These are phyloP conservation scores for Dromas ardeola DNA, from an alignment of 2,113 vertebrate genomes.

Conservation along the genomic window DNA sequence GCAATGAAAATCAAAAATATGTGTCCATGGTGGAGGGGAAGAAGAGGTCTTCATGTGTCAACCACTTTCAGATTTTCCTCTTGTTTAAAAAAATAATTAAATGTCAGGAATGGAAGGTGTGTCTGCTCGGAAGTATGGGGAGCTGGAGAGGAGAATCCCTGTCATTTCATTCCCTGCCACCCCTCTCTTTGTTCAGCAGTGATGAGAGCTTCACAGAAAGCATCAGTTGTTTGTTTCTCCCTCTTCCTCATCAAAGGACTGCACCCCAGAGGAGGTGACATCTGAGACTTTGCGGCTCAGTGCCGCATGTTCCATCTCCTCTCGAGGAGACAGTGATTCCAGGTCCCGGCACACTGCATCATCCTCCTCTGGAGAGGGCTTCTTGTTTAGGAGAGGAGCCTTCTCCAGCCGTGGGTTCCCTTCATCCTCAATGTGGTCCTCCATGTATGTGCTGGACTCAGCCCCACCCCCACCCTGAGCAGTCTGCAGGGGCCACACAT, in stretches of 20 bases:
- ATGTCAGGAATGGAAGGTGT: constrained; percentile 42
- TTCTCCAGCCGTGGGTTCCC: constrained; percentile 83
- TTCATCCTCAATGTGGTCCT: constrained; percentile 82
- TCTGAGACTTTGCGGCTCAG: constrained; percentile 91
- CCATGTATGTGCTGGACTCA: constrained; percentile 79
- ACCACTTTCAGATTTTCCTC: constrained; percentile 25
- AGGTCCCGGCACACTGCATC: constrained; percentile 89
- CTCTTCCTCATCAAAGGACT: constrained; percentile 90
- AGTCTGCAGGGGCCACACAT: constrained; percentile 86
- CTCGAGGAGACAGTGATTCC: constrained; percentile 87
- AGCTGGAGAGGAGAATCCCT: constrained; percentile 58
- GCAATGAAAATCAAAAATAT: constrained; percentile 26
- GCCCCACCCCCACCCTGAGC: constrained; percentile 58
- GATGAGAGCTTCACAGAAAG: constrained; percentile 41
- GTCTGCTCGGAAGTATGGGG: constrained; percentile 11
- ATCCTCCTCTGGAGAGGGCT: constrained; percentile 84
- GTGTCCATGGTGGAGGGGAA: background rate
- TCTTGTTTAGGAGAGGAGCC: constrained; percentile 85
- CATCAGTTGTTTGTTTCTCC: constrained; percentile 84
- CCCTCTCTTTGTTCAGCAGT: constrained; percentile 39
- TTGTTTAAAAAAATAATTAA: constrained; percentile 60
- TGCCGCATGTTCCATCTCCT: constrained; percentile 85
- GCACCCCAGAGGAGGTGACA: constrained; percentile 86
- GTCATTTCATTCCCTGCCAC: constrained; percentile 26
- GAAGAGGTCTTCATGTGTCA: background rate